Evolutionary conservation across 2,888 invertebrate species (phyloP).

Genomic region (Pachycephus smyrnensis): DNA sequence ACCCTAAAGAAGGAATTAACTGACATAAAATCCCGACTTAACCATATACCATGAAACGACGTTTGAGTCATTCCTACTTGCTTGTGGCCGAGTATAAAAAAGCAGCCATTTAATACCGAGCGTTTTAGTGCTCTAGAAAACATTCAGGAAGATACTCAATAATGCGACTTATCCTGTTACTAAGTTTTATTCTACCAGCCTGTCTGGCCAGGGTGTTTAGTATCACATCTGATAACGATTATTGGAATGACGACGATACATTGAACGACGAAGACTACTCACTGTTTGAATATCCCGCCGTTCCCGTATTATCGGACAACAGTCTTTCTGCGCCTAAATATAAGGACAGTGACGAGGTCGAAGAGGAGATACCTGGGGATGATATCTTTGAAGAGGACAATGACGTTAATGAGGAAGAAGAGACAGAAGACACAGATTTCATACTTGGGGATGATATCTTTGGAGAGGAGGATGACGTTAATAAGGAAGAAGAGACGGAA

Average conservation of each 20-base stretch:
- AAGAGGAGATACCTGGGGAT: neutral
- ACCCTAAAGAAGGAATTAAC: neutral
- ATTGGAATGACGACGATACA: neutral
- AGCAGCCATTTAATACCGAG: neutral
- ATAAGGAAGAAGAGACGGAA: neutral
- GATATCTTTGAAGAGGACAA: neutral
- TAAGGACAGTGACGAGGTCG: neutral
- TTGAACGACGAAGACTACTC: neutral
- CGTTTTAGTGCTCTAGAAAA: neutral
- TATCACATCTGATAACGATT: too few relatives aligned
- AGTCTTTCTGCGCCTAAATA: neutral
- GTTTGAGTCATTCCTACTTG: neutral
- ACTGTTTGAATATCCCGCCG: neutral
- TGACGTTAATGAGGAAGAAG: too few relatives aligned
- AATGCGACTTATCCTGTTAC: neutral
- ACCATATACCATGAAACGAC: neutral
- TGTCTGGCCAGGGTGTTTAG: neutral
- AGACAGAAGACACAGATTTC: neutral
- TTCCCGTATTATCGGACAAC: neutral
- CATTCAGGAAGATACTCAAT: neutral
- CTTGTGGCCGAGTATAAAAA: neutral
- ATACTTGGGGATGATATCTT: rapidly evolving
- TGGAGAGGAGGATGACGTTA: neutral
- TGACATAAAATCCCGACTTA: neutral
- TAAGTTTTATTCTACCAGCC: neutral